Evolutionary conservation across 1,140 invertebrate genomes (phyloP), one percentile per base, ranked within the genome.

Genomic region (Trypoxylus dichotomus): DNA sequence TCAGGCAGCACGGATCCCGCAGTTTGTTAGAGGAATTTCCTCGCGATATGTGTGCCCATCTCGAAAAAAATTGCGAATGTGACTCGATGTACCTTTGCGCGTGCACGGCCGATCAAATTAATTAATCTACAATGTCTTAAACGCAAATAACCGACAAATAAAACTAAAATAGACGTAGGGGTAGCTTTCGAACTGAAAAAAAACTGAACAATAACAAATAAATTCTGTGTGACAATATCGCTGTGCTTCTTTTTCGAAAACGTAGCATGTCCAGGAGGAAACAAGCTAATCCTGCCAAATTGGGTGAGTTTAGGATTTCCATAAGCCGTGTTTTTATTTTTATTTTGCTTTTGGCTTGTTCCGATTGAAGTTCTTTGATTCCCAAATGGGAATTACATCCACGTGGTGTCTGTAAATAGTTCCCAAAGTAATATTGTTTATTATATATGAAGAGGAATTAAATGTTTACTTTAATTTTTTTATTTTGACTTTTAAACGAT

Each of bases 221-320:
- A 63, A 63, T 25, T 63, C 24, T 27, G 60, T 63, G 25, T 27
- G 60, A 27, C 10, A 63, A 24, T 63, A 63, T 19, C 19, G 60
- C 5, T 63, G 60, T 63, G 60, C 15, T 7, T 8, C 5, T 7
- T 37, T 37, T 63, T 27, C 21, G 1, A 63, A 24, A 63, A 27
- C 19, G 21, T 24, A 63, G n/a, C 19, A 82, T 83, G 82, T 83
- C 82, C 68, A 79, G 82, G 77, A 78, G 82, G 76, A 83, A 83
- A 80, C 82, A 83, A 77, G 79, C 82, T 13, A 83, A 83, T 81
- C 82, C 82, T 27, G 82, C 82, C 25, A 83, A 82, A 82, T 79
- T 83, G 77, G 82, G 82, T 83, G 79, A 74, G 76, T 68, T 43
- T 24, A 74, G 25, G 19, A 73, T 47, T n/a, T n/a, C n/a, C n/a